These are phyloP conservation scores for Pseudachorutes palmiensis DNA, from an alignment of 1,140 invertebrate species.

Conservation along the genomic window DNA sequence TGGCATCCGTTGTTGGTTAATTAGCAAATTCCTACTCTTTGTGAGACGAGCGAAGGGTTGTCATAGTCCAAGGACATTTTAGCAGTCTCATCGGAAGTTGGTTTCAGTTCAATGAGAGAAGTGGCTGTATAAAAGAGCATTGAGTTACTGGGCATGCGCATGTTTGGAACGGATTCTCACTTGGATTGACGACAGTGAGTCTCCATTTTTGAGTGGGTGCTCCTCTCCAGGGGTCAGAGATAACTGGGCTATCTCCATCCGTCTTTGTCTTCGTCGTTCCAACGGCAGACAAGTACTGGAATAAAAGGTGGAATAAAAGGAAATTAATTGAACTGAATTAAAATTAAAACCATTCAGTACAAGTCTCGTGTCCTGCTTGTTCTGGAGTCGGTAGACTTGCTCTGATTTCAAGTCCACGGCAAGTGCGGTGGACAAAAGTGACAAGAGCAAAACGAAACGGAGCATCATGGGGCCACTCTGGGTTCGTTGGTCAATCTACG, in stretches of 20 bases:
- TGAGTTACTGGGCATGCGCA: not conserved
- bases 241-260: not conserved
- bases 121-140: not conserved
- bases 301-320: not conserved
- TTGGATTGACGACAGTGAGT: not conserved
- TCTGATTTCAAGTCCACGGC: too few species aligned
- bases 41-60: not conserved
- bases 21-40: not conserved
- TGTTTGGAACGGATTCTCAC: not conserved
- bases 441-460: too few species aligned
- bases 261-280: not conserved
- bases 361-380: not conserved
- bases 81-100: constrained; percentile 9
- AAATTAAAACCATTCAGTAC: not conserved
- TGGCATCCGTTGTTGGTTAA: not conserved
- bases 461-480: too few species aligned
- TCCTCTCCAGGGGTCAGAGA: constrained; percentile 1
- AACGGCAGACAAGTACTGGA: constrained; percentile 3
- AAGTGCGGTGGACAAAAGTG: too few species aligned
- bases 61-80: not conserved
- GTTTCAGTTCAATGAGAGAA: not conserved
- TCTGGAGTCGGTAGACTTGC: too few species aligned
- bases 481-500: too few species aligned
- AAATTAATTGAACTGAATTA: not conserved
- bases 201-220: constrained; percentile 16